phyloP scores from a whole-genome alignment of 1,140 invertebrate species.

The Drosophila kepulauana region DNA sequence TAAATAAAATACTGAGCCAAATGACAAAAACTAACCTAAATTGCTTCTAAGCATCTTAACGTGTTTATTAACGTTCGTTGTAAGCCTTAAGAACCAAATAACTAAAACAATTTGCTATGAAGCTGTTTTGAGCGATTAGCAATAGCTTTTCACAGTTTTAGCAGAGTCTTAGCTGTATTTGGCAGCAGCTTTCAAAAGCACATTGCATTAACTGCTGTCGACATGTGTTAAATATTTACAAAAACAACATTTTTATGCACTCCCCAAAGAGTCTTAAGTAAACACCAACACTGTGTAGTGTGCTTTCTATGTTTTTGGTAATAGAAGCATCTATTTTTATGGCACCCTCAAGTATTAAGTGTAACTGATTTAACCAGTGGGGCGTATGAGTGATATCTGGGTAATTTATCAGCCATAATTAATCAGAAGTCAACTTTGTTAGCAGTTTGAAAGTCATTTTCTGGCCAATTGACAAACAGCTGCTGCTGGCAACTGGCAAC shows the following conservation, averaged over 20 bases:
- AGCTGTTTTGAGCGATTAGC: constrained; percentile 1
- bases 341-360: constrained; percentile 34
- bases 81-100: not conserved
- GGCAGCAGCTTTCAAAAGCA: not conserved
- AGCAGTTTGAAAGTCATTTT: constrained; percentile 52
- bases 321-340: constrained; percentile 19
- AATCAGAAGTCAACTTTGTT: constrained; percentile 60
- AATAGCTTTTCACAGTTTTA: not conserved
- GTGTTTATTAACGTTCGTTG: no score
- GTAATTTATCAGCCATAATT: constrained; percentile 54
- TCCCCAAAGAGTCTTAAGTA: constrained; percentile 36
- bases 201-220: not conserved
- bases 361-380: constrained; percentile 40
- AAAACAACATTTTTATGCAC: constrained; percentile 46
- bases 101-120: not conserved
- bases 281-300: constrained; percentile 30
- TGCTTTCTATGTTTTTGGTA: constrained; percentile 28
- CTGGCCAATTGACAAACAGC: constrained; percentile 49
- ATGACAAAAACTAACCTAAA: no score
- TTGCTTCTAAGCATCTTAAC: no score
- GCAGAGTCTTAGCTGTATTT: not conserved
- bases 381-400: constrained; percentile 61
- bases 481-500: constrained; percentile 31
- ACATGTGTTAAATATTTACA: constrained; percentile 42
- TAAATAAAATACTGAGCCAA: no score